phyloP scores from a whole-genome alignment of 2,113 vertebrate species.

The Paradoxurus hermaphroditus region DNA sequence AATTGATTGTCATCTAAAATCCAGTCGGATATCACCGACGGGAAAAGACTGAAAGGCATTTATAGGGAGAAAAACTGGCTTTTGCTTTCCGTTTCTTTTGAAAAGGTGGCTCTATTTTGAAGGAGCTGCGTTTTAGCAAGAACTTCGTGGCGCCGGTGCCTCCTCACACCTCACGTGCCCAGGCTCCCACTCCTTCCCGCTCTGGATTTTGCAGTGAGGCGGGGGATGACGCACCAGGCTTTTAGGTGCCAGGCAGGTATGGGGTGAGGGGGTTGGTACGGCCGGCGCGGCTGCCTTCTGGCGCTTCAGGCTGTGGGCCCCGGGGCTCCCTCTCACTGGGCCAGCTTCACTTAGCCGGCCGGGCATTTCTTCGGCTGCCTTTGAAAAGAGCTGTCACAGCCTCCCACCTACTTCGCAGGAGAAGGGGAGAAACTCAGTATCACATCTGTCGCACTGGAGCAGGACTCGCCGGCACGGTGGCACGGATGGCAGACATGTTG shows the following conservation, averaged over 20 bases:
- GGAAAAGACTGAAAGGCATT: conserved; percentile 20
- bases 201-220: neutral
- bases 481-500: neutral
- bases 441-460: neutral
- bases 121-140: neutral
- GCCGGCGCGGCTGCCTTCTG: neutral
- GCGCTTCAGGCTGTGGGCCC: neutral
- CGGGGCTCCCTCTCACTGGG: neutral
- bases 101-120: neutral
- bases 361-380: neutral
- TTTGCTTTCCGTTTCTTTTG: neutral
- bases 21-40: neutral
- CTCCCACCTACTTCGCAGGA: neutral
- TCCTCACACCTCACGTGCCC: neutral
- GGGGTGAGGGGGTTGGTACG: neutral
- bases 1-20: conserved; percentile 24
- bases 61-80: conserved; percentile 10
- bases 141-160: neutral
- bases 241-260: neutral
- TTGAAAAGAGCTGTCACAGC: neutral
- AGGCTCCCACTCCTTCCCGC: neutral
- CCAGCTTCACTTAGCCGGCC: neutral
- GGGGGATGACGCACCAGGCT: neutral
- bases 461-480: neutral
- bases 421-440: neutral